A percentile compares a stretch with the other conserved stretches of the same genome.
Evolutionary conservation across 2,113 vertebrate species (phyloP).

Genomic region (Andinoacara biseriatus): DNA sequence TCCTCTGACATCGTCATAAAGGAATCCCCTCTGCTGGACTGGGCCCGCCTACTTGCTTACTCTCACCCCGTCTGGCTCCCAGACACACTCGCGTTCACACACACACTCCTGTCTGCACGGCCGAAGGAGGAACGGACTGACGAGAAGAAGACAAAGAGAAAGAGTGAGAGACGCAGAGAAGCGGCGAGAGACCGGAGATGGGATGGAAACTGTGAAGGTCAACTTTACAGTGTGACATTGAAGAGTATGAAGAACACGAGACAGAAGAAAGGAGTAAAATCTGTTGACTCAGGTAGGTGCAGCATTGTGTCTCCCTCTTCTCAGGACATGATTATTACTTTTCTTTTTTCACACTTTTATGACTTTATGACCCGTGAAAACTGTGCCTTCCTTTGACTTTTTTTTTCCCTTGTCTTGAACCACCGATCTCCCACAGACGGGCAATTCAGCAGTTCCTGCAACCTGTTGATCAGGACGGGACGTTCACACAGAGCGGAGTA

Average conservation of each 20-base stretch:
- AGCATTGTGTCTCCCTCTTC: constrained; percentile 16
- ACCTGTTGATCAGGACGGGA: constrained; percentile 71
- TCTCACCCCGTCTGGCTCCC: constrained; percentile 82
- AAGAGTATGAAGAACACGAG: constrained; percentile 33
- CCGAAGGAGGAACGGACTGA: constrained; percentile 52
- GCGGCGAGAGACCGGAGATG: constrained; percentile 9
- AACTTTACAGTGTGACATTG: constrained; percentile 37
- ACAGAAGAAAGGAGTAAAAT: constrained; percentile 45
- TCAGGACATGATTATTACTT: constrained; percentile 9
- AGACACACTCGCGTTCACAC: constrained; percentile 77
- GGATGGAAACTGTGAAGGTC: constrained; percentile 55
- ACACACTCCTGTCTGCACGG: constrained; percentile 71
- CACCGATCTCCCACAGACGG: constrained; percentile 28
- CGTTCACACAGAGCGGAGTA: constrained; percentile 20
- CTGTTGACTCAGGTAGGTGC: constrained; percentile 64
- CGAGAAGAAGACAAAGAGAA: constrained; percentile 5
- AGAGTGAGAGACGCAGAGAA: constrained; percentile 24
- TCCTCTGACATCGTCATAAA: constrained; percentile 83
- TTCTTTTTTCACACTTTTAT: constrained; percentile 47
- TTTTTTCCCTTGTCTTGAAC: constrained; percentile 15
- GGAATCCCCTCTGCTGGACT: constrained; percentile 81
- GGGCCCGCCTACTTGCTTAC: constrained; percentile 75
- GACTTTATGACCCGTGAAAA: constrained; percentile 46
- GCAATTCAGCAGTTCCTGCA: constrained; percentile 45
- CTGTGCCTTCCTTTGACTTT: constrained; percentile 24